Percentiles rank a stretch among this genome's conserved stretches.
These are phyloP conservation scores for Anableps anableps DNA, from an alignment of 2,797 vertebrate genomes.

Conservation along the genomic window DNA sequence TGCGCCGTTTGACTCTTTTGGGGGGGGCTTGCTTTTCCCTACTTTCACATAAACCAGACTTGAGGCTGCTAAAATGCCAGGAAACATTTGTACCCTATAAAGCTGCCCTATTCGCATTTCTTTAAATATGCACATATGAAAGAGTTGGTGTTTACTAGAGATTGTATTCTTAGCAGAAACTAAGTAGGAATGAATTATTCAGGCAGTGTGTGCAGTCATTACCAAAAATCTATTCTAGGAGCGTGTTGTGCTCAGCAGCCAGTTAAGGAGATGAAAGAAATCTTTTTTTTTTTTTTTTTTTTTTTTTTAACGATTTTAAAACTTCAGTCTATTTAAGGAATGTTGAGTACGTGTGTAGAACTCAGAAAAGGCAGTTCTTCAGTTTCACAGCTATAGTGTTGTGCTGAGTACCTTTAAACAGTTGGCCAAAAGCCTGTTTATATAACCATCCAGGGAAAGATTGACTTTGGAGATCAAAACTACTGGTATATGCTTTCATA, in stretches of 20 bases:
- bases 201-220: conserved; percentile 62
- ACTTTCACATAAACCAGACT: conserved; percentile 21
- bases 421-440: neutral
- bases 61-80: conserved; percentile 53
- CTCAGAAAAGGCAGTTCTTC: conserved; percentile 4
- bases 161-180: conserved; percentile 70
- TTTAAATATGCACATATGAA: conserved; percentile 62
- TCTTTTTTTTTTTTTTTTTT: conserved; percentile 12
- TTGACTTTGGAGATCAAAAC: neutral
- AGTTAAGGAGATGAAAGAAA: conserved; percentile 69
- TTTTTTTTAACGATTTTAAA: conserved; percentile 38
- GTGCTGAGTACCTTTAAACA: conserved; percentile 34
- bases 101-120: conserved; percentile 44
- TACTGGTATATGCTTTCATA: neutral
- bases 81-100: conserved; percentile 57
- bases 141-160: conserved; percentile 63
- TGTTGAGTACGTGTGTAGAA: conserved; percentile 42
- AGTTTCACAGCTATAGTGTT: conserved; percentile 30
- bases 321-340: conserved; percentile 53
- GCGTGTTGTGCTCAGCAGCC: conserved; percentile 56
- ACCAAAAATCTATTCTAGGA: conserved; percentile 66
- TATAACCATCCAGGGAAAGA: neutral
- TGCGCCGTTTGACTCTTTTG: neutral
- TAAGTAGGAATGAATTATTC: conserved; percentile 68
- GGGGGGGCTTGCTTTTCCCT: neutral